These are phyloP conservation scores for Cyclargus thomasi DNA, from an alignment of 1,140 invertebrate species.

Conservation along the genomic window DNA sequence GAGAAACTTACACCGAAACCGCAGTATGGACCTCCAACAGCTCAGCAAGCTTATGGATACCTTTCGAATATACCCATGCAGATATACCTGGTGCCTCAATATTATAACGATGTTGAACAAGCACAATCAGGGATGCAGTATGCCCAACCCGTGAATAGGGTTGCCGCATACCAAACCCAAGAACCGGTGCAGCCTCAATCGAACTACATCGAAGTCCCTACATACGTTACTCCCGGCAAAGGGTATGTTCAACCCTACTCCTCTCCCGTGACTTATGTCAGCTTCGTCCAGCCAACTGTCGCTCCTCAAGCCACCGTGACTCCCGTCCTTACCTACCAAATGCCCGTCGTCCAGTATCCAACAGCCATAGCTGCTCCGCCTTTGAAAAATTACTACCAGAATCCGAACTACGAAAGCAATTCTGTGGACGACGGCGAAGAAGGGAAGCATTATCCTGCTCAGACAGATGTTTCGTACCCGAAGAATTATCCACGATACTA, in stretches of 20 bases:
- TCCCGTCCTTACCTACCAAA: conserved; percentile 47
- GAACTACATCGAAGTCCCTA: conserved; percentile 52
- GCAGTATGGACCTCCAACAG: conserved; percentile 37
- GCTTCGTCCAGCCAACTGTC: conserved; percentile 45
- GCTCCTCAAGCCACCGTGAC: conserved; percentile 42
- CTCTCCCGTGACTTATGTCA: conserved; percentile 44
- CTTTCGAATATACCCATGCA: conserved; percentile 65
- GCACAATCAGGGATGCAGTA: conserved; percentile 31
- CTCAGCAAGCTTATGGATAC: conserved; percentile 55
- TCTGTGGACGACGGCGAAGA: conserved; percentile 45
- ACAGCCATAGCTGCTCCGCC: conserved; percentile 39
- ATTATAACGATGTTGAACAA: conserved; percentile 49
- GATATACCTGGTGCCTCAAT: conserved; percentile 62
- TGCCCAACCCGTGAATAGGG: conserved; percentile 24
- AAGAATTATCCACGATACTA: conserved; percentile 52
- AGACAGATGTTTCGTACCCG: conserved; percentile 35
- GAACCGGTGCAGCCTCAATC: conserved; percentile 41
- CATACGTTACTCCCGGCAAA: conserved; percentile 48
- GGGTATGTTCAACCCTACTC: conserved; percentile 42
- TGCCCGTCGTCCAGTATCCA: conserved; percentile 50
- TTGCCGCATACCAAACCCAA: conserved; percentile 35
- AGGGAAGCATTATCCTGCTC: conserved; percentile 41
- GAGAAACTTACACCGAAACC: conserved; percentile 41
- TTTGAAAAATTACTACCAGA: conserved; percentile 44
- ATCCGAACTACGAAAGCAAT: conserved; percentile 42